Evolutionary conservation across 1,140 invertebrate species (phyloP).

Genomic region (Caenorhabditis latens): DNA sequence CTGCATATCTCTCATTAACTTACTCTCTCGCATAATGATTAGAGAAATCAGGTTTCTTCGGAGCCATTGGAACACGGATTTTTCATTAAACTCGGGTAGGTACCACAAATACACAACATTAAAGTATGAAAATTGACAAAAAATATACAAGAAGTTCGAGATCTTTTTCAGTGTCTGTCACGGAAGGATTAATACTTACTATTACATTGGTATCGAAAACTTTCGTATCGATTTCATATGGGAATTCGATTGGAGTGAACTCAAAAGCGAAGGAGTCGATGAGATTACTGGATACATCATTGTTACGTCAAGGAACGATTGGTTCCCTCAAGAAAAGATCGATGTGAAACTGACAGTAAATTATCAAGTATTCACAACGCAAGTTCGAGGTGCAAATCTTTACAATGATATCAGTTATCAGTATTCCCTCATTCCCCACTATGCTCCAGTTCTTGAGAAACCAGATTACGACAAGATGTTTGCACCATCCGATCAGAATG

Average conservation of each 20-base stretch:
- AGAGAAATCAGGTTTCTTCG: too few relatives aligned
- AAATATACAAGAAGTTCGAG: too few relatives aligned
- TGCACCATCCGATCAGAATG: not conserved
- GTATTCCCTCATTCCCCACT: not conserved
- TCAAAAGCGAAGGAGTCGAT: not conserved
- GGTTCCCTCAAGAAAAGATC: not conserved
- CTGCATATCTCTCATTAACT: too few relatives aligned
- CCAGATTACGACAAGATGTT: not conserved
- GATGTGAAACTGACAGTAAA: not conserved
- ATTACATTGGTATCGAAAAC: too few relatives aligned
- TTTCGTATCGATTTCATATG: not conserved
- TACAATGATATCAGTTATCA: not conserved
- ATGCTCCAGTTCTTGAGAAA: not conserved
- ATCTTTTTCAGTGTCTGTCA: too few relatives aligned
- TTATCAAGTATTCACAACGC: not conserved
- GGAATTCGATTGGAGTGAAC: not conserved
- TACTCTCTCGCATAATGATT: too few relatives aligned
- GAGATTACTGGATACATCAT: not conserved
- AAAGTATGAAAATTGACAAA: too few relatives aligned
- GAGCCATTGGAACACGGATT: too few relatives aligned
- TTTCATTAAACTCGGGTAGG: too few relatives aligned
- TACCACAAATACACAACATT: too few relatives aligned
- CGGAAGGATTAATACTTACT: too few relatives aligned
- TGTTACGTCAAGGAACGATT: not conserved
- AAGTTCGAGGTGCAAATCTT: not conserved